Conservation (phyloP, 2,797 vertebrate species). For the Corythornis leucogaster region DNA sequence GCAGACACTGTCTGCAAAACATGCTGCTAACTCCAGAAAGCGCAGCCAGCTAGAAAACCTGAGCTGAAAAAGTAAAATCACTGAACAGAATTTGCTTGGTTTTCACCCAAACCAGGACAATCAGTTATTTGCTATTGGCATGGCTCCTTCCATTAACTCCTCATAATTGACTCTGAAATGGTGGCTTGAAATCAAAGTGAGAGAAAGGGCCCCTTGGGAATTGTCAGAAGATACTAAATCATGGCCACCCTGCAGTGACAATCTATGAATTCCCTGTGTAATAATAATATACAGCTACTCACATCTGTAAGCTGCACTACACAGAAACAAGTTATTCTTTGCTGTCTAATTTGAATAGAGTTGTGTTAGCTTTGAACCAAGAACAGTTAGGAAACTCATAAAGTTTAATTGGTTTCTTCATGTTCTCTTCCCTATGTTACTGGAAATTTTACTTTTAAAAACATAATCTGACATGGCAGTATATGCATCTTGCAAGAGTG, state of each 20-base stretch:
- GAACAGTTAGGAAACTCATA: not conserved
- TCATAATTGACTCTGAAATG: not conserved
- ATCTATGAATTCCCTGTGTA: not conserved
- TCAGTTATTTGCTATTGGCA: not conserved
- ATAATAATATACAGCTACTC: not conserved
- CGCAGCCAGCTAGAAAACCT: too few species aligned
- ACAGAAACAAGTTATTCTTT: not conserved
- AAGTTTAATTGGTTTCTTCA: not conserved
- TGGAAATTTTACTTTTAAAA: not conserved
- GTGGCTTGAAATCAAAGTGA: not conserved
- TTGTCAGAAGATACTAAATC: not conserved
- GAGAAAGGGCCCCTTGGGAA: not conserved
- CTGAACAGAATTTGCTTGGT: too few species aligned
- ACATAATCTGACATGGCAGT: not conserved
- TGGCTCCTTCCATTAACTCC: not conserved
- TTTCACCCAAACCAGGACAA: too few species aligned
- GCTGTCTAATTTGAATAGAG: not conserved
- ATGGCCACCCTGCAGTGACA: not conserved
- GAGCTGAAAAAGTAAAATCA: too few species aligned
- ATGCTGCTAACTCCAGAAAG: too few species aligned
- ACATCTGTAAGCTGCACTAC: not conserved
- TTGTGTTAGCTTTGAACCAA: not conserved
- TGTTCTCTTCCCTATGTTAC: not conserved
- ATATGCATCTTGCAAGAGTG: not conserved
- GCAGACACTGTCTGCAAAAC: too few species aligned